Percentiles rank a stretch among this genome's conserved stretches.
Conservation (phyloP, 2,113 vertebrate genomes). For the Percina caprodes region DNA sequence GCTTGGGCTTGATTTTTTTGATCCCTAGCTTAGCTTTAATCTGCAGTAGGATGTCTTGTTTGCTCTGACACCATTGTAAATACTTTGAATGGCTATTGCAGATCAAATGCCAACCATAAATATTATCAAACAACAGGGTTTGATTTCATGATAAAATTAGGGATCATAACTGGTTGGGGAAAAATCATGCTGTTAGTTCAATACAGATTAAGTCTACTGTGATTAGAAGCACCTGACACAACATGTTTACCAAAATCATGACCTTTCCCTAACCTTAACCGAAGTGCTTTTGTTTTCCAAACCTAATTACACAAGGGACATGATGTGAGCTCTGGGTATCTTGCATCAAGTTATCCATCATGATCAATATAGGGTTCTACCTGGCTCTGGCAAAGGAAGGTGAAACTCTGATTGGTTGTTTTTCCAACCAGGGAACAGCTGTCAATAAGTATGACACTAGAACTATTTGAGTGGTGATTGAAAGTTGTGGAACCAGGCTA, state of each 20-base stretch:
- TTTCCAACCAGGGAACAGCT: neutral
- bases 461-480: neutral
- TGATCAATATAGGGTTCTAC: neutral
- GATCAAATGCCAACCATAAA: neutral
- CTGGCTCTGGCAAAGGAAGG: neutral
- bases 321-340: neutral
- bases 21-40: no score
- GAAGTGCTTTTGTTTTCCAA: neutral
- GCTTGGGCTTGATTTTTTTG: no score
- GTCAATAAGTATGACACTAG: neutral
- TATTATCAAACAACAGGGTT: neutral
- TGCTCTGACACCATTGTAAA: neutral
- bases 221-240: neutral
- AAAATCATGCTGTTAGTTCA: neutral
- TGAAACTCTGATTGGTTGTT: neutral
- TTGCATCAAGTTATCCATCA: neutral
- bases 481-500: neutral
- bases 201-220: neutral
- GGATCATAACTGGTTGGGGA: neutral
- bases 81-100: neutral
- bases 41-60: no score
- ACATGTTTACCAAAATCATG: neutral
- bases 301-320: neutral
- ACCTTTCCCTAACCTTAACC: neutral
- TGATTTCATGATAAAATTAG: neutral